Evolutionary conservation across 2,888 invertebrate genomes (phyloP).

Genomic region (Danaus chrysippus): DNA sequence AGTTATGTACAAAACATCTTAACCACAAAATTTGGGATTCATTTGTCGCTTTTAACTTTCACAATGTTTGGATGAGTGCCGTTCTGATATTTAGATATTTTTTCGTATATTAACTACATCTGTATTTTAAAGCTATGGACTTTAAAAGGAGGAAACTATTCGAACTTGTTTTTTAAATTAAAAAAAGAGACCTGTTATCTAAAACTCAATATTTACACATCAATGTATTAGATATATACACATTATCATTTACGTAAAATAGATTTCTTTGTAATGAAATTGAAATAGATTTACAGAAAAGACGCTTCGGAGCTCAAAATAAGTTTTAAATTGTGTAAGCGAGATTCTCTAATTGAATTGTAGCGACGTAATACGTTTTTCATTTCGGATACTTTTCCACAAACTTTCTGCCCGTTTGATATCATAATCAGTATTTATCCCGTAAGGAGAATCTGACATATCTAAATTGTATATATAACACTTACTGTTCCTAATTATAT

Average conservation of each 20-base stretch:
- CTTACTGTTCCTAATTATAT: too few species aligned
- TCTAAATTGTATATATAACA: neutral
- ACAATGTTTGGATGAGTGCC: too few species aligned
- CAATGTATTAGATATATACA: too few species aligned
- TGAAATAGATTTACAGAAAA: constrained; percentile 1
- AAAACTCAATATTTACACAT: too few species aligned
- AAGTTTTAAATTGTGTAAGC: constrained; percentile 6
- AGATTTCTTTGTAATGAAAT: constrained; percentile 2
- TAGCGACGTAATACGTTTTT: constrained; percentile 5
- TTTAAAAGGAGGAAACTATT: too few species aligned
- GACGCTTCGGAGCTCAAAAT: constrained; percentile 4
- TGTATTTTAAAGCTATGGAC: too few species aligned
- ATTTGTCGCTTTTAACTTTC: neutral
- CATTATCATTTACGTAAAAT: neutral
- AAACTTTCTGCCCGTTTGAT: neutral
- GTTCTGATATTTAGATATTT: too few species aligned
- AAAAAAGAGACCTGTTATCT: too few species aligned
- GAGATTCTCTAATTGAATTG: constrained; percentile 6
- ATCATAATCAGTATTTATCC: neutral
- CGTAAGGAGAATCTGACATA: neutral
- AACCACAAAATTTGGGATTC: neutral
- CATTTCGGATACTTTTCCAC: constrained; percentile 1
- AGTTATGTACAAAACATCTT: neutral
- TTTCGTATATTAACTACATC: too few species aligned
- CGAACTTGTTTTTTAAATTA: too few species aligned